Percentiles rank a stretch among this genome's conserved stretches.
Evolutionary conservation across 2,797 vertebrate species (phyloP).

Genomic region (Pipistrellus pipistrellus): DNA sequence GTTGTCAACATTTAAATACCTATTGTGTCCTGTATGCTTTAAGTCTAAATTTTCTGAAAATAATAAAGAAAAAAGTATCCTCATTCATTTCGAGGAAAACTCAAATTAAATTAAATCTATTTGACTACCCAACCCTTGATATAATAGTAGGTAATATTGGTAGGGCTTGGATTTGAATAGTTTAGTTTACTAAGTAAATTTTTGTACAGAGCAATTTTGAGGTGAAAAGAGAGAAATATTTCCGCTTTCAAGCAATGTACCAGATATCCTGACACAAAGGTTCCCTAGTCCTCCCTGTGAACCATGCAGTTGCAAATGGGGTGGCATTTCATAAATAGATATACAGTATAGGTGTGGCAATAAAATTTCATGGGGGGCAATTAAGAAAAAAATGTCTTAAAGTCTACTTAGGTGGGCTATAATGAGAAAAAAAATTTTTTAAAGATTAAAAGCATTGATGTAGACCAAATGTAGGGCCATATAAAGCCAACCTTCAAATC

Average conservation of each 20-base stretch:
- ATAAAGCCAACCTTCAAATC: slow-evolving; percentile 15
- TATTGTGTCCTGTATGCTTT: background rate
- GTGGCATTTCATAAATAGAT: background rate
- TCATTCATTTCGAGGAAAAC: background rate
- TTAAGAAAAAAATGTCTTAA: background rate
- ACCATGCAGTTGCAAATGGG: background rate
- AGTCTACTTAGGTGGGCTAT: background rate
- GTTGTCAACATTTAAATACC: background rate
- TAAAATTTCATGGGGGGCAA: background rate
- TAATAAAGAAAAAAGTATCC: background rate
- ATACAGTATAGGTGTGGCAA: background rate
- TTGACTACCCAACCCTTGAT: slow-evolving; percentile 10
- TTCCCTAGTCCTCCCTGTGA: background rate
- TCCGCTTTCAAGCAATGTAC: slow-evolving; percentile 33
- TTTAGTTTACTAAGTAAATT: slow-evolving; percentile 10
- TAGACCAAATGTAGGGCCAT: background rate
- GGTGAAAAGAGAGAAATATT: background rate
- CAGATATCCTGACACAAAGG: background rate
- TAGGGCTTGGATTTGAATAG: slow-evolving; percentile 11
- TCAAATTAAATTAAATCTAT: slow-evolving; percentile 32
- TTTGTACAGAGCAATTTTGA: background rate
- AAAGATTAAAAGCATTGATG: background rate
- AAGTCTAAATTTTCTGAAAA: slow-evolving; percentile 38
- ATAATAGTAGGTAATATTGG: background rate
- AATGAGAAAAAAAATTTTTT: background rate